These are phyloP conservation scores for Linurgus olivaceus DNA, from an alignment of 2,797 vertebrate genomes.

Conservation along the genomic window DNA sequence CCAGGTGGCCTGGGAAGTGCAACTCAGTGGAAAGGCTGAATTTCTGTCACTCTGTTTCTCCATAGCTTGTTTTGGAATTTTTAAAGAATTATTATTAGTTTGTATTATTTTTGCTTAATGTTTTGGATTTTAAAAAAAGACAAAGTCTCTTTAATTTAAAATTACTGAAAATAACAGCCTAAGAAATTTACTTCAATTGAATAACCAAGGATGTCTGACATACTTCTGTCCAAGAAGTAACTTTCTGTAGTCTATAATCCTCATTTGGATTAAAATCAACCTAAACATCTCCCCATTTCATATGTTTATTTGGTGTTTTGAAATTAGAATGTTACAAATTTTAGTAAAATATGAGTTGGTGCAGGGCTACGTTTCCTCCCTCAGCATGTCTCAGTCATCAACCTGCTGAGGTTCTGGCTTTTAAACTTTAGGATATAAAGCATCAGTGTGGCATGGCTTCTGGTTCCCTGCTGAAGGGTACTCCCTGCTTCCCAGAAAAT, in stretches of 20 bases:
- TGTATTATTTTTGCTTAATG: not conserved
- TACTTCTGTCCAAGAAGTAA: not conserved
- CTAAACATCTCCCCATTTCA: not conserved
- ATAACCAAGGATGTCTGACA: not conserved
- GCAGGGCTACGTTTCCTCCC: not conserved
- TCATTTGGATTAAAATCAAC: not conserved
- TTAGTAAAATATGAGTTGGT: not conserved
- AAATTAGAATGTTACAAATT: not conserved
- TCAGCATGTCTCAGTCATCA: not conserved
- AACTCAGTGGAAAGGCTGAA: not conserved
- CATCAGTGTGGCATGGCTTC: not conserved
- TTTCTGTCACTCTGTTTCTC: not conserved
- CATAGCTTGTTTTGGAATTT: not conserved
- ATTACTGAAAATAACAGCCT: not conserved
- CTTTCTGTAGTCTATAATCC: not conserved
- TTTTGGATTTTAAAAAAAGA: not conserved
- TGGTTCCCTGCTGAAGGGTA: not conserved
- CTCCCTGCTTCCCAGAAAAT: slow-evolving; percentile 18
- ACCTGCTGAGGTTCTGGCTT: not conserved
- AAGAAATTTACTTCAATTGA: not conserved
- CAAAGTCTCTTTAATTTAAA: not conserved
- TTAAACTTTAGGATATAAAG: not conserved
- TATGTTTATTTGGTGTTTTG: not conserved
- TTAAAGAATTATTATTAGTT: not conserved
- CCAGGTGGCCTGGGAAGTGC: rapidly evolving